Evolutionary conservation across 1,140 invertebrate species (phyloP), one percentile per base, ranked within the genome.

Genomic region (Coenobita brevimanus): DNA sequence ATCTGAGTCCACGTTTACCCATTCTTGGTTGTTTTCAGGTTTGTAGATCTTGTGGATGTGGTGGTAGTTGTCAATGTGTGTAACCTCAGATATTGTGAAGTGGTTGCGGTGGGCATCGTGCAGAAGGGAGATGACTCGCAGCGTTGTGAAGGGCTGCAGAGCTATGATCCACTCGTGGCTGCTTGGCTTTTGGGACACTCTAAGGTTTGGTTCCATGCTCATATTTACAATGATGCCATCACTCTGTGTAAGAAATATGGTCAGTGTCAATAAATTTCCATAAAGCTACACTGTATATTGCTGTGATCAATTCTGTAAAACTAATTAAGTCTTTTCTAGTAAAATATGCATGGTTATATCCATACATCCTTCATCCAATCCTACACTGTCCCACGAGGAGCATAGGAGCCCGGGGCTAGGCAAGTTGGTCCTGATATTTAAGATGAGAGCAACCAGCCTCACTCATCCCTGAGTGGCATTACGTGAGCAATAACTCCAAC

Each of bases 61-160:
- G 27, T 62, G 78, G 50, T 81, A 69, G n/a, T 71, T 82, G 33
- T 86, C 92, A 17, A 92, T 92, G 36, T 92, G 91, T 24, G 92
- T 92, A 36, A 93, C 89, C 91, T 92, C 94, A 84, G 94, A 94
- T 3, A 97, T 92, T 21, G 93, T 92, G 92, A 97, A 97, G 92
- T 97, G 95, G 83, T 95, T 94, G 41, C 95, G 93, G 92, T 96
- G 94, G 2, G 94, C 94, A 90, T 97, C 96, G 91, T 96, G 94
- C 0, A 96, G 92, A 2, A 97, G 92, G 2, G 95, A 95, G 30
- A 97, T 93, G 43, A 95, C 94, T 90, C 94, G 91, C 54, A 94
- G 90, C 46, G 91, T 91, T 27, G 91, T 91, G 91, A 92, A 87
- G n/a, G 90, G 91, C 10, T 73, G 80, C 21, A 91, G 69, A 36